Evolutionary conservation across 2,113 vertebrate species (phyloP).

Genomic region (Canis aureus): DNA sequence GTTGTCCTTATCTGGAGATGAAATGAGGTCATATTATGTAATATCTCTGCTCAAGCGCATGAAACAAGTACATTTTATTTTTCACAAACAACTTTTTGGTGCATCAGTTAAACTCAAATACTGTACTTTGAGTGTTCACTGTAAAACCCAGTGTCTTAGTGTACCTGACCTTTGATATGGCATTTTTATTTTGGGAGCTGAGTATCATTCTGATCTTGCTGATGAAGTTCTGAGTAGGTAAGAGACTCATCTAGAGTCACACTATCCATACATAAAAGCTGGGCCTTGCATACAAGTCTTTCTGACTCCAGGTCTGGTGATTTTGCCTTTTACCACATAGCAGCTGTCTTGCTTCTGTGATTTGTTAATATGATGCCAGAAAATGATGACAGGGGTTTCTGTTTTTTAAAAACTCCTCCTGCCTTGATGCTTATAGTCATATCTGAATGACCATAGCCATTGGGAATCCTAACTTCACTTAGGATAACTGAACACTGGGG

Average conservation of each 20-base stretch:
- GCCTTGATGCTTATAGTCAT: background rate
- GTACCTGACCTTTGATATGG: background rate
- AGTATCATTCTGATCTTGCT: background rate
- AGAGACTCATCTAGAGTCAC: background rate
- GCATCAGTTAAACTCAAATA: background rate
- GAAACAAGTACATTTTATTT: background rate
- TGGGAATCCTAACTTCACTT: background rate
- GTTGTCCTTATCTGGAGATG: background rate
- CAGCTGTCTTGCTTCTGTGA: background rate
- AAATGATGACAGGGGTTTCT: background rate
- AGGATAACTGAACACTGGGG: background rate
- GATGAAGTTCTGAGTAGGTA: background rate
- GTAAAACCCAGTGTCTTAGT: background rate
- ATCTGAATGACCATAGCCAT: background rate
- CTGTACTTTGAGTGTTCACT: background rate
- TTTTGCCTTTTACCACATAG: background rate
- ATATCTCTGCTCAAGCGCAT: background rate
- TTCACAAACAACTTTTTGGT: background rate
- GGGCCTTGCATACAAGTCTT: background rate
- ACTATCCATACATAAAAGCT: background rate
- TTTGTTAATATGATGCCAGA: background rate
- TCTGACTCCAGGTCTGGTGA: background rate
- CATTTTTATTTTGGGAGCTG: background rate
- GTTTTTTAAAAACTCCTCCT: background rate
- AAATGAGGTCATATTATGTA: background rate